Evolutionary conservation across 2,113 vertebrate species (phyloP).

Genomic region (Coreoperca whiteheadi): DNA sequence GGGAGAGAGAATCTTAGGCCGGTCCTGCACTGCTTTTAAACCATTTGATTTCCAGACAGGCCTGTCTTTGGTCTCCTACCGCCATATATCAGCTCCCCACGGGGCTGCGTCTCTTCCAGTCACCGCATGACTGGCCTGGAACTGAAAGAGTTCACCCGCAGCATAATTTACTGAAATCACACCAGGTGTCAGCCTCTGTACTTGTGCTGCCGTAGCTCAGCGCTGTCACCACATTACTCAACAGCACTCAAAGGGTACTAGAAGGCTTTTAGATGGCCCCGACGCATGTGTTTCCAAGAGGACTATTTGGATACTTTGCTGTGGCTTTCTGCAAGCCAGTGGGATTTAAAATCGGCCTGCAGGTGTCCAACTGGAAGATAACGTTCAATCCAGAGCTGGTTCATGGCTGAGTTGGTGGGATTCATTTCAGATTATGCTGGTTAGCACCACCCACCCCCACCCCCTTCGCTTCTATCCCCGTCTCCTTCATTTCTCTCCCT

Average conservation of each 20-base stretch:
- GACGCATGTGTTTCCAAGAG: slow-evolving; percentile 15
- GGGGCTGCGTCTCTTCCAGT: slow-evolving; percentile 46
- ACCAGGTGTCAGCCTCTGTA: slow-evolving; percentile 61
- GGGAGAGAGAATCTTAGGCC: slow-evolving; percentile 1
- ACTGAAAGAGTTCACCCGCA: slow-evolving; percentile 45
- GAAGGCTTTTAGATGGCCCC: background rate
- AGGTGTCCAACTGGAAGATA: slow-evolving; percentile 36
- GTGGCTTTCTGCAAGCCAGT: slow-evolving; percentile 11
- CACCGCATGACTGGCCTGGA: slow-evolving; percentile 29
- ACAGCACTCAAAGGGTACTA: slow-evolving; percentile 1
- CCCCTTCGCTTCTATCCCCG: background rate
- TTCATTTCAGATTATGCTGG: slow-evolving; percentile 28
- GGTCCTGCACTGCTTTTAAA: slow-evolving; percentile 41
- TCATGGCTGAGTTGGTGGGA: slow-evolving; percentile 30
- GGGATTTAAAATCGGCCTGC: slow-evolving; percentile 40
- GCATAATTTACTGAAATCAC: slow-evolving; percentile 49
- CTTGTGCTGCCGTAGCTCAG: slow-evolving; percentile 17
- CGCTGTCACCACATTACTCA: slow-evolving; percentile 39
- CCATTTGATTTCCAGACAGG: slow-evolving; percentile 36
- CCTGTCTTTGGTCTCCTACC: slow-evolving; percentile 33
- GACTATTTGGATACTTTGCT: slow-evolving; percentile 24
- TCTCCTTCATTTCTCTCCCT: slow-evolving; percentile 27
- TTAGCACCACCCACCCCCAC: slow-evolving; percentile 15
- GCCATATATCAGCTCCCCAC: slow-evolving; percentile 40
- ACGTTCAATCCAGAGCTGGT: background rate